Base-by-base conservation (phyloP, 2,888 invertebrate genomes). In the Drosophila mercatorum region DNA sequence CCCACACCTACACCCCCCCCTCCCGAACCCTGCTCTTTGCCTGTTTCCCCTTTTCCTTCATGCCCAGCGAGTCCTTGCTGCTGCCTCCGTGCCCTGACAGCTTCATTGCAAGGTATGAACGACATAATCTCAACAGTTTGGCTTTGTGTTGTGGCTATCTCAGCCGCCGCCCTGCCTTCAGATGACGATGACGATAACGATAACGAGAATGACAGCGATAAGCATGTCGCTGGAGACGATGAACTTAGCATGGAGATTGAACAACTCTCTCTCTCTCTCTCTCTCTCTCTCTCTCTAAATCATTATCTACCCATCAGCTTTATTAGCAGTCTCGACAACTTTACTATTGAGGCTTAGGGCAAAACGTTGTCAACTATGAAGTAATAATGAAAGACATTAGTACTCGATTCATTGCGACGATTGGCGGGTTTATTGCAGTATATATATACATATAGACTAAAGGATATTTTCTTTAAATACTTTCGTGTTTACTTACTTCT, bases 71-170 rank as follows among this genome's bases (percentile, higher is more conserved):
- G 26, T 14, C 14, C 8, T 26, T 38, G 52, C 36, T 53, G 10
- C 51, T 51, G 26, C 14, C 26, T n/a, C 60, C 26, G 26, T 28
- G 2, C 12, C n/a, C 2, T 41, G 38, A 57, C 49, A 44, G 58
- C 61, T 68, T 59, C 65, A 72, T 46, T 68, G 59, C 61, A 61
- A 56, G 44, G 66, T 67, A 68, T 72, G 61, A 78, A 67, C 57
- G 62, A 60, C 65, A 78, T 76, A 79, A 62, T 68, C 76, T 64
- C 47, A 55, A 52, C 67, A 52, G 73, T 65, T 72, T 68, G 79
- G 78, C 36, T 75, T 81, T 80, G 63, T 72, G 51, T 46, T 40
- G 51, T 49, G 34, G 46, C 59, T 47, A 49, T n/a, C 47, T n/a
- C 5, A 49, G 26, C 22, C 43, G 11, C 22, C 11, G 22, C 22